These are phyloP conservation scores for Flabesymbios commensalis DNA, from an alignment of 2,888 invertebrate genomes.

Conservation along the genomic window DNA sequence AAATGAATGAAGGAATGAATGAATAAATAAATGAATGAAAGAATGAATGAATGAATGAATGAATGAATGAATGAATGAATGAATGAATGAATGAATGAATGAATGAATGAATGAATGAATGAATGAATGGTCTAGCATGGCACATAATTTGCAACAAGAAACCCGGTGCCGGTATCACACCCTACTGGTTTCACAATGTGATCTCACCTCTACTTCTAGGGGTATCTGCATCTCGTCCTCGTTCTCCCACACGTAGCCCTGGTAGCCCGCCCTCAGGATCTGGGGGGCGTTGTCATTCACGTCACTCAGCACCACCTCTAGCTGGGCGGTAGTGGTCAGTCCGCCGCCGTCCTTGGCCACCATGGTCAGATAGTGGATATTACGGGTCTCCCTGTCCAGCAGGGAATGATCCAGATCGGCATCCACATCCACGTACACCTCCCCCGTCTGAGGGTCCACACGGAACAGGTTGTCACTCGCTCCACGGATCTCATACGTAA, in stretches of 20 bases:
- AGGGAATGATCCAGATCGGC: constrained; percentile 46
- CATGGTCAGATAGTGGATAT: constrained; percentile 77
- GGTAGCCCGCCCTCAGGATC: constrained; percentile 48
- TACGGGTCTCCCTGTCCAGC: constrained; percentile 80
- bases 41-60: too few relatives aligned
- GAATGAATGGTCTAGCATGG: too few relatives aligned
- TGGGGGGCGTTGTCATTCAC: constrained; percentile 53
- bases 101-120: too few relatives aligned
- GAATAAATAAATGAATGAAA: too few relatives aligned
- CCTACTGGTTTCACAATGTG: too few relatives aligned
- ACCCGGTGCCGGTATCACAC: too few relatives aligned
- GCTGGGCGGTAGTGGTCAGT: constrained; percentile 44
- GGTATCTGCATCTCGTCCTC: constrained; percentile 76
- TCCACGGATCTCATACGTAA: constrained; percentile 76
- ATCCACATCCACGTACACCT: constrained; percentile 67
- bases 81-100: too few relatives aligned
- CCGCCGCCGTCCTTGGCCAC: constrained; percentile 83
- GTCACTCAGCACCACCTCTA: constrained; percentile 49
- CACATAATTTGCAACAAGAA: too few relatives aligned
- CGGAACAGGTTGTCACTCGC: constrained; percentile 79
- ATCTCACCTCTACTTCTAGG: constrained; percentile 24
- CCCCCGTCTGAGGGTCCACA: constrained; percentile 72
- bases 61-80: too few relatives aligned
- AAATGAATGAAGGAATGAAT: too few relatives aligned
- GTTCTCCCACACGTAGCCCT: constrained; percentile 71